Conservation (phyloP, 2,113 vertebrate genomes). For the Oceanodroma tethys region DNA sequence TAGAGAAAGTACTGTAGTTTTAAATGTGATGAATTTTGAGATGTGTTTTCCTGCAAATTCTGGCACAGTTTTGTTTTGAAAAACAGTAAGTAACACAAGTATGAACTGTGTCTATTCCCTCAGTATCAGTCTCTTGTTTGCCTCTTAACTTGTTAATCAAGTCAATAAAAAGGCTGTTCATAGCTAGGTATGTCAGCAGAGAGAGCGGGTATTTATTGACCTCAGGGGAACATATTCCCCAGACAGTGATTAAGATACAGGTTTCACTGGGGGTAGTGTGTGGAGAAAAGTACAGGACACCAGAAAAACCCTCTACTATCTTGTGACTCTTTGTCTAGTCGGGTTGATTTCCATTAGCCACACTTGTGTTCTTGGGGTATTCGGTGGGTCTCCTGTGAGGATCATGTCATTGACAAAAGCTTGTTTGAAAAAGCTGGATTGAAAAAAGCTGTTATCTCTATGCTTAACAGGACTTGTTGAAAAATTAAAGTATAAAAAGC, state of each 20-base stretch:
- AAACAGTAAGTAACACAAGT: background rate
- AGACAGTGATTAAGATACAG: background rate
- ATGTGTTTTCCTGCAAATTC: background rate
- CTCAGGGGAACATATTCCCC: background rate
- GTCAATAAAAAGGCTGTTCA: background rate
- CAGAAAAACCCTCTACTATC: accelerated
- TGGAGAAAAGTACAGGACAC: background rate
- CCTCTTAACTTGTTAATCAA: background rate
- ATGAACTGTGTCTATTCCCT: background rate
- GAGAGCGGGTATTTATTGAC: background rate
- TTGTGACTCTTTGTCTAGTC: background rate
- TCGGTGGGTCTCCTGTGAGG: background rate
- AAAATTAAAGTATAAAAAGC: background rate
- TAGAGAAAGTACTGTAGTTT: background rate
- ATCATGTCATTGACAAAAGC: no score
- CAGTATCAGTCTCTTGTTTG: background rate
- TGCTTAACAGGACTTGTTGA: background rate
- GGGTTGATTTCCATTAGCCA: background rate
- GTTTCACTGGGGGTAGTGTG: background rate
- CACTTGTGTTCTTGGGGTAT: background rate
- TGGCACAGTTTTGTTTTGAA: background rate
- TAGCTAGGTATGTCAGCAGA: background rate
- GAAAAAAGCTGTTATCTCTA: background rate
- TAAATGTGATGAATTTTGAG: background rate
- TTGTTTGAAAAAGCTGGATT: no score